Conservation (phyloP, 1,140 invertebrate genomes). For the Drosophila navojoa region DNA sequence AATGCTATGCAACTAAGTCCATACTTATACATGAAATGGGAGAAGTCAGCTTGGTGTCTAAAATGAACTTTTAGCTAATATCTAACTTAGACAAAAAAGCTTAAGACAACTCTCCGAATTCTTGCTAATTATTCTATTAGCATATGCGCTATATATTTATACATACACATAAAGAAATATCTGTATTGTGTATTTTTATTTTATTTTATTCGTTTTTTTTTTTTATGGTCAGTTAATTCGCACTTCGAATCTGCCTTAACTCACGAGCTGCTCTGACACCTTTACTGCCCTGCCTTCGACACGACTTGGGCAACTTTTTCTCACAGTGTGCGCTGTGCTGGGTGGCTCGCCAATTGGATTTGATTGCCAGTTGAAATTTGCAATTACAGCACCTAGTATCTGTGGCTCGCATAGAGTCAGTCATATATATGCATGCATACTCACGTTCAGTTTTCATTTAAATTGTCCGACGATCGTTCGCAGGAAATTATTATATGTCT, state of each 20-base stretch:
- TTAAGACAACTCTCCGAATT: too few relatives aligned
- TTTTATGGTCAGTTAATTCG: too few relatives aligned
- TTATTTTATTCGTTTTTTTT: too few relatives aligned
- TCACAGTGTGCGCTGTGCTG: slow-evolving; percentile 7
- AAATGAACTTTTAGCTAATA: too few relatives aligned
- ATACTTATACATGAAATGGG: background rate
- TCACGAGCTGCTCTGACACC: too few relatives aligned
- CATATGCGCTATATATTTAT: background rate
- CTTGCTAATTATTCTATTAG: background rate
- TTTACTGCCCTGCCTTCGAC: too few relatives aligned
- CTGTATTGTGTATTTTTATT: background rate
- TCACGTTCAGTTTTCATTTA: slow-evolving; percentile 42
- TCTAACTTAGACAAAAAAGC: too few relatives aligned
- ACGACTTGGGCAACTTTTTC: background rate
- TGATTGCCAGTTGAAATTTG: slow-evolving; percentile 28
- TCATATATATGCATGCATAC: slow-evolving; percentile 4
- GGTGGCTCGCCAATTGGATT: slow-evolving; percentile 7
- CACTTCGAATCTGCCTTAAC: too few relatives aligned
- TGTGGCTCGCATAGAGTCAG: background rate
- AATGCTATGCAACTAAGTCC: background rate
- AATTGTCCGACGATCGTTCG: slow-evolving; percentile 31
- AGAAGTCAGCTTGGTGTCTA: too few relatives aligned
- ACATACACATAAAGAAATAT: background rate
- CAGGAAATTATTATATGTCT: slow-evolving; percentile 74
- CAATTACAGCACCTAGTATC: slow-evolving; percentile 33